A percentile compares a stretch with the other conserved stretches of the same genome.
Conservation (phyloP, 2,888 invertebrate genomes). For the Agriopis marginaria region DNA sequence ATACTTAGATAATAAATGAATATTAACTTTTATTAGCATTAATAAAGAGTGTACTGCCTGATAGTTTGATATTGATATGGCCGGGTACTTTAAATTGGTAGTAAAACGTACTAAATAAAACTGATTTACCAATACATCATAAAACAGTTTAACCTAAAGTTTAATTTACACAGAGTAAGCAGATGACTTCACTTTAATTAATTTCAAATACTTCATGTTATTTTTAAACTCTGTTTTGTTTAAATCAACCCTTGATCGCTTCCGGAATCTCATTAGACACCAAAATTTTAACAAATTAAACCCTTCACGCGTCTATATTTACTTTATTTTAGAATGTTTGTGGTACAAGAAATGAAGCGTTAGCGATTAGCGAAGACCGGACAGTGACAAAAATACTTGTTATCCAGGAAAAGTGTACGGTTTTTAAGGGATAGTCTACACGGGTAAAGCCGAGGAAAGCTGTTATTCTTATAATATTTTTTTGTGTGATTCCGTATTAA, state of each 20-base stretch:
- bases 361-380: neutral
- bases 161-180: no score
- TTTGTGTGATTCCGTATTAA: no score
- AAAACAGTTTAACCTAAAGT: no score
- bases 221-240: constrained; percentile 7
- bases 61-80: neutral
- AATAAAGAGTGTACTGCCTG: constrained; percentile 1
- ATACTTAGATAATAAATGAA: constrained; percentile 14
- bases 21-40: constrained; percentile 9
- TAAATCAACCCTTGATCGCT: constrained; percentile 11
- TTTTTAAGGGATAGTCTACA: no score
- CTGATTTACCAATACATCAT: neutral
- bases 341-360: constrained; percentile 9
- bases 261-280: constrained; percentile 18
- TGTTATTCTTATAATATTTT: no score
- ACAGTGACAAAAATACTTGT: no score
- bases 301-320: constrained; percentile 59
- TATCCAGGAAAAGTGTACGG: no score
- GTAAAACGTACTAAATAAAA: neutral
- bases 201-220: neutral
- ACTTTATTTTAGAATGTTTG: constrained; percentile 39
- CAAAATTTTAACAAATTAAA: constrained; percentile 56
- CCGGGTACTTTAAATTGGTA: neutral
- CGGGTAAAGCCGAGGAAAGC: no score
- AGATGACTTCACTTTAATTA: neutral